Conservation (phyloP, 2,888 invertebrate species). For the Hartigia nigra region DNA sequence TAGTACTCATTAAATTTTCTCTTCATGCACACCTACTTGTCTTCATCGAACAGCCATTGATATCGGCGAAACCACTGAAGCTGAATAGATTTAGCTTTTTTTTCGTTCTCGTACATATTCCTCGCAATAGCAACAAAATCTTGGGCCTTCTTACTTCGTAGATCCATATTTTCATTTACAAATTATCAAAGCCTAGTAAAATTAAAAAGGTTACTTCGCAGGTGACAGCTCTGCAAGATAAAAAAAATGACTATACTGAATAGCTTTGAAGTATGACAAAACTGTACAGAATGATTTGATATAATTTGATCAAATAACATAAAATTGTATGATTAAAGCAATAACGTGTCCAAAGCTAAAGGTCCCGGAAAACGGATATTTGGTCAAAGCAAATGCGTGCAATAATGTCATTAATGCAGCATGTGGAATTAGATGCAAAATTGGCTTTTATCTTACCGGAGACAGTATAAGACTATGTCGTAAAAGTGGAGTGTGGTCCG, state of each 20-base stretch:
- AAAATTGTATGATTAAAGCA: conserved; percentile 55
- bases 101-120: conserved; percentile 39
- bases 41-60: conserved; percentile 51
- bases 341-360: conserved; percentile 71
- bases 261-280: neutral
- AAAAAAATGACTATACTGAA: neutral
- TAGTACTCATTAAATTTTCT: neutral
- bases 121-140: conserved; percentile 42
- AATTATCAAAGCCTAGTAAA: neutral
- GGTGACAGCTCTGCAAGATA: neutral
- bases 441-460: conserved; percentile 71
- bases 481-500: conserved; percentile 76
- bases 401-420: conserved; percentile 76
- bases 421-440: conserved; percentile 75
- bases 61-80: conserved; percentile 45
- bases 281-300: neutral
- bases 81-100: conserved; percentile 35
- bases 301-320: conserved; percentile 3
- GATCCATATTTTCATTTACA: conserved; percentile 37
- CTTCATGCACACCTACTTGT: conserved; percentile 35
- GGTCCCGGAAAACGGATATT: conserved; percentile 75
- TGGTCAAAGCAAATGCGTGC: conserved; percentile 72
- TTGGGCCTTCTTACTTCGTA: conserved; percentile 32
- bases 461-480: conserved; percentile 73
- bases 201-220: neutral